Evolutionary conservation across 2,888 invertebrate genomes (phyloP).

Genomic region (Scrobipalpa costella): DNA sequence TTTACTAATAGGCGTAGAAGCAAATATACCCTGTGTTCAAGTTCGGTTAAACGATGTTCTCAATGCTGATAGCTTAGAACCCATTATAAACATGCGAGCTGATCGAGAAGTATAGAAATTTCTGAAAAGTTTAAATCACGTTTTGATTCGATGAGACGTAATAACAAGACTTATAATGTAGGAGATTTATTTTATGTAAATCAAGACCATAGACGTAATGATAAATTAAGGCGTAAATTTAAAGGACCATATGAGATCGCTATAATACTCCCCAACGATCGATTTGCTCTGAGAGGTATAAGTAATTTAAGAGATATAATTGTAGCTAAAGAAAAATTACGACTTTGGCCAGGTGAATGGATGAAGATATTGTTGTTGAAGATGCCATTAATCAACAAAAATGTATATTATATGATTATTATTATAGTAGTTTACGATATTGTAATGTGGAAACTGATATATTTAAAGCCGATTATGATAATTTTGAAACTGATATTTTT

Average conservation of each 20-base stretch:
- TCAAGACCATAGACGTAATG: constrained; percentile 17
- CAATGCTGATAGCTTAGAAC: background rate
- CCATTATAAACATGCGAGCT: background rate
- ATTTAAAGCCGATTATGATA: too few species aligned
- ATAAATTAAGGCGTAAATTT: constrained; percentile 28
- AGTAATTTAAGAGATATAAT: constrained; percentile 27
- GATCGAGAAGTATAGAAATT: constrained; percentile 16
- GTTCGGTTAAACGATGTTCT: constrained; percentile 24
- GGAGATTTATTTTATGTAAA: constrained; percentile 15
- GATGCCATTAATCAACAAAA: too few species aligned
- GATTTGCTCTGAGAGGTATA: constrained; percentile 26
- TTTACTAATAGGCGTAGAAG: constrained; percentile 26
- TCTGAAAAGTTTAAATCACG: background rate
- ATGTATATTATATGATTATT: too few species aligned
- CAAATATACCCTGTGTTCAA: constrained; percentile 26
- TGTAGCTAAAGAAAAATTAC: constrained; percentile 30
- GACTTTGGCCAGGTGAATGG: constrained; percentile 29
- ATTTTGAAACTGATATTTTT: too few species aligned
- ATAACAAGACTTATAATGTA: constrained; percentile 1
- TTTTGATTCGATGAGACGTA: constrained; percentile 5
- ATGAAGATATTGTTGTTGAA: too few species aligned
- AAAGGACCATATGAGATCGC: constrained; percentile 32
- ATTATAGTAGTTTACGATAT: too few species aligned
- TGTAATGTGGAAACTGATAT: too few species aligned
- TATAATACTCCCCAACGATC: constrained; percentile 23